Base-by-base conservation (phyloP, 2,797 vertebrate species). In the Amblyraja radiata region DNA sequence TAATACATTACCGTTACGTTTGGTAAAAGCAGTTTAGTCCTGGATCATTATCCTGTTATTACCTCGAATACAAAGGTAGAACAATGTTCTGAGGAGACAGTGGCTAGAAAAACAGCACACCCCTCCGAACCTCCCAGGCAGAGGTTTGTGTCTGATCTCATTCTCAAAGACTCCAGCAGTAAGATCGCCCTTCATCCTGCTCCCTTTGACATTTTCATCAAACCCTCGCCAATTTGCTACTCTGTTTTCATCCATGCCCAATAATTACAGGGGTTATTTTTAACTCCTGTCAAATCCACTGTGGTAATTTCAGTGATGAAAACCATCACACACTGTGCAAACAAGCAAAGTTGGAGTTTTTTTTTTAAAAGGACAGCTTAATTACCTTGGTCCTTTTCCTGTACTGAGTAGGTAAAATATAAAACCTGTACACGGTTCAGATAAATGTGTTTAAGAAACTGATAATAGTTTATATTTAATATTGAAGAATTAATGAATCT, bases 91-190 rank as follows among this genome's bases (percentile, higher is more conserved):
- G 10, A 23, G 6, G 90, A 74, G 90, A 73, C 2, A 46, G 39
- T 11, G 71, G 54, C 54, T 46, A 11, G 21, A 76, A 46, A n/a
- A 92, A 36, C 90, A 54, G 10, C 36, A 74, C 36, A 39, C 36
- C 25, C 68, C 71, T 4, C 25, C 4, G 21, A 25, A 39, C 74
- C 54, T 74, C 36, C 8, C 90, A 92, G 32, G 23, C 18, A 39
- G 68, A 76, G 36, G 36, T 16, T 92, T 58, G 90, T 36, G 32
- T 92, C 54, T 92, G 39, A 74, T 92, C 90, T 92, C 36, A 74
- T 92, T 73, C 39, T 74, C 36, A 8, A 68, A 74, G 90, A 91
- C 39, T 91, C 90, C 23, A 54, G 71, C 71, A 73, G 39, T 46
- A 23, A 54, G 25, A 25, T 71, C 7, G 71, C 68, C 23, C 90